phyloP scores from a whole-genome alignment of 2,113 vertebrate species.

The Cricetomys ansorgei region DNA sequence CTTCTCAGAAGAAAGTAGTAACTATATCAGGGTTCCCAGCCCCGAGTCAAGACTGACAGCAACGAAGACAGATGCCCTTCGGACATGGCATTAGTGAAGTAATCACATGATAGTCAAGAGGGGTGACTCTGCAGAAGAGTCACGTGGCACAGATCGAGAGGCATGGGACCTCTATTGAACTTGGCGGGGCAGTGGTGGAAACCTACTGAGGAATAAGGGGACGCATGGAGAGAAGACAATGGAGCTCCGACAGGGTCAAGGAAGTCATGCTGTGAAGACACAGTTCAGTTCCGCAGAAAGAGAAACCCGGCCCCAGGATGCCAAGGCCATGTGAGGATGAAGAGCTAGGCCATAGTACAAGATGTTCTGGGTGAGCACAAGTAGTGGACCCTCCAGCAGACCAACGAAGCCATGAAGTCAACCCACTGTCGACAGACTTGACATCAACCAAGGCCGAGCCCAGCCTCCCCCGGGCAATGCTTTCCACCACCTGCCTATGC shows the following conservation, averaged over 20 bases:
- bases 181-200: rapidly evolving
- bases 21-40: not conserved
- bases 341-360: not conserved
- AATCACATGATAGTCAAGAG: not conserved
- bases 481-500: not conserved
- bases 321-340: not conserved
- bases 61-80: not conserved
- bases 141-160: rapidly evolving
- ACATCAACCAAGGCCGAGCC: not conserved
- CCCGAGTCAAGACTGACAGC: not conserved
- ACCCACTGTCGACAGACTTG: not conserved
- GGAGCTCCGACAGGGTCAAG: rapidly evolving
- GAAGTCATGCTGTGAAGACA: not conserved
- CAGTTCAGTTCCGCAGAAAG: not conserved
- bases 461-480: not conserved
- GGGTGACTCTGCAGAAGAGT: not conserved
- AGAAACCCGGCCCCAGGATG: not conserved
- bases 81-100: not conserved
- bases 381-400: not conserved
- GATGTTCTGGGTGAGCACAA: not conserved
- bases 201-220: not conserved
- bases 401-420: not conserved
- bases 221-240: rapidly evolving
- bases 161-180: rapidly evolving
- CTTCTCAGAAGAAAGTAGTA: not conserved